Base-by-base conservation (phyloP, 2,113 vertebrate species). In the Myodes glareolus region DNA sequence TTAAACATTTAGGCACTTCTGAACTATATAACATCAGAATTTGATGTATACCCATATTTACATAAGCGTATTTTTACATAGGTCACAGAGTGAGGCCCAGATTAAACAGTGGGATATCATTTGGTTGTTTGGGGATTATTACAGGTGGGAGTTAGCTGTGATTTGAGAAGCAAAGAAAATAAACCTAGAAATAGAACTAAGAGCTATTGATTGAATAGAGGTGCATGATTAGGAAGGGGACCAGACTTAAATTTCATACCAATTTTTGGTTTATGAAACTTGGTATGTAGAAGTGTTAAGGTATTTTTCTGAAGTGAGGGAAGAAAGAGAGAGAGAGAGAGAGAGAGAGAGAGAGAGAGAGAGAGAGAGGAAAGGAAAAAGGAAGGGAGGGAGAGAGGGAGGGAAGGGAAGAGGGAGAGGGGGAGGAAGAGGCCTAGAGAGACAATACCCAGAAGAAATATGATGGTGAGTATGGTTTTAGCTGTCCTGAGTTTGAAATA, bases 361-460 rank as follows among this genome's bases (percentile, higher is more conserved):
- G 55, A 55, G 55, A 55, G 55, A 17, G 16, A 55, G 14, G 0
- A 0, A 47, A 7, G 47, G 47, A 7, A 1, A 1, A 7, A 1
- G 52, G 0, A 16, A 29, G 55, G 0, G 55, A 58, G 17, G 5
- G 17, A 58, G 55, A 1, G 55, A 19, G 55, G 1, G 17, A 58
- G 55, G 17, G 55, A 58, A 13, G 8, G 13, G 73, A 14, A 8
- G 55, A 52, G 50, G 12, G 12, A 52, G 50, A 52, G 50, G 12
- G 50, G 2, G 12, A 52, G 1, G 50, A 2, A 52, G 55, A 58
- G 55, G 55, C 17, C 17, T 19, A 58, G 55, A 19, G 17, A 58
- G 55, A 58, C 55, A 58, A 25, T 72, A 72, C 70, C 36, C 8
- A 72, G 36, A 17, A 72, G 33, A 72, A 72, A 16, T 58, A 76